A percentile compares a stretch with the other conserved stretches of the same genome.
These are phyloP conservation scores for Morus bassanus DNA, from an alignment of 2,797 vertebrate genomes.

Conservation along the genomic window DNA sequence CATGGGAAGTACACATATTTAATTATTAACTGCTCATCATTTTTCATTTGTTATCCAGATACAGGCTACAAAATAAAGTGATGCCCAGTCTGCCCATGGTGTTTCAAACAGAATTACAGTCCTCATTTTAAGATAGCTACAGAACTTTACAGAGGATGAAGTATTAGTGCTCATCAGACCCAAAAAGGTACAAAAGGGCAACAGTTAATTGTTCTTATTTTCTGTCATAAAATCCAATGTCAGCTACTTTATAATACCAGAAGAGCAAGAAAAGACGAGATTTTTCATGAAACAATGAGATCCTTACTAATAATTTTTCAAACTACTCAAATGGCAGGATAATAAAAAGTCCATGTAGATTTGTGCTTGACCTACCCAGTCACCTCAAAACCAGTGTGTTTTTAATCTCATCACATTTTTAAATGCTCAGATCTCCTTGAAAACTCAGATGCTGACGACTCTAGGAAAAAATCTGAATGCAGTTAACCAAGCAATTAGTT, in stretches of 20 bases:
- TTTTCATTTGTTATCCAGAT: not conserved
- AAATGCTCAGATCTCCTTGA: not conserved
- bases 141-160: not conserved
- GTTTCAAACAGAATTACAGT: not conserved
- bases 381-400: not conserved
- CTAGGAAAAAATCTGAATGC: not conserved
- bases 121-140: not conserved
- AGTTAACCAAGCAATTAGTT: not conserved
- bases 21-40: constrained; percentile 6
- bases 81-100: not conserved
- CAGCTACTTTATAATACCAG: constrained; percentile 16
- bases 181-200: constrained; percentile 8
- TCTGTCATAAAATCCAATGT: constrained; percentile 3
- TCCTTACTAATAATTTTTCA: not conserved
- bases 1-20: constrained; percentile 20
- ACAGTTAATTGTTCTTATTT: not conserved
- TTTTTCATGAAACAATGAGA: constrained; percentile 25
- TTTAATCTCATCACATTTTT: not conserved
- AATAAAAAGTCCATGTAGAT: not conserved
- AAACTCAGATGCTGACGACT: not conserved
- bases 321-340: not conserved
- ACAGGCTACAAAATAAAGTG: not conserved
- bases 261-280: not conserved
- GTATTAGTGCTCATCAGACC: not conserved
- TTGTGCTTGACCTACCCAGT: not conserved